These are phyloP conservation scores for Plotosus lineatus DNA, from an alignment of 2,113 vertebrate genomes.

Conservation along the genomic window DNA sequence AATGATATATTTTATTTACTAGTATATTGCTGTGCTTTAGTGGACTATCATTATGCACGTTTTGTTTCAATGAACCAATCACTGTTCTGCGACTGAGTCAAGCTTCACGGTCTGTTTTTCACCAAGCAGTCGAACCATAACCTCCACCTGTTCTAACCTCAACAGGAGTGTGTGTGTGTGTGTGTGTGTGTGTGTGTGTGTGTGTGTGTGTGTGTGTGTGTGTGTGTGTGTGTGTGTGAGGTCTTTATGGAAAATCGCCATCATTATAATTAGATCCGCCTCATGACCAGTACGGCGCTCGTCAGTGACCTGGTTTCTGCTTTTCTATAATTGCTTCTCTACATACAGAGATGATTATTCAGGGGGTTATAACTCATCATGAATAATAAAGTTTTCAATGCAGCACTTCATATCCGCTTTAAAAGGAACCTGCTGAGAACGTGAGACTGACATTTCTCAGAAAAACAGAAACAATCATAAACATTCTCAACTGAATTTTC, in stretches of 20 bases:
- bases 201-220: constrained; percentile 21
- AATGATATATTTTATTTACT: too few relatives aligned
- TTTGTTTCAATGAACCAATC: neutral
- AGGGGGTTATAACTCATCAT: constrained; percentile 45
- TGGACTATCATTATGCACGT: too few relatives aligned
- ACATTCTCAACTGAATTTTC: too few relatives aligned
- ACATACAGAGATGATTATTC: constrained; percentile 58
- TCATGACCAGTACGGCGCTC: constrained; percentile 13
- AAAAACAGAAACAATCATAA: neutral
- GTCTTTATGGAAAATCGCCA: neutral
- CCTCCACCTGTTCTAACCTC: constrained; percentile 2
- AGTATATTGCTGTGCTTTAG: too few relatives aligned
- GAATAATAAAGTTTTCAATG: neutral
- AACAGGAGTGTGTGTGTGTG: constrained; percentile 10
- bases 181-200: constrained; percentile 24
- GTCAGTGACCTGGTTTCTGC: constrained; percentile 15
- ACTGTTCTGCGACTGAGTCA: neutral
- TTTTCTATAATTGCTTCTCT: constrained; percentile 61
- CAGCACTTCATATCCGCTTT: neutral
- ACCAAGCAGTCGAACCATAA: constrained; percentile 3
- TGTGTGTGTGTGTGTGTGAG: constrained; percentile 10
- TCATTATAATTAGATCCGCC: constrained; percentile 22
- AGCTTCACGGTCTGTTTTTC: neutral
- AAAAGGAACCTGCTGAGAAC: neutral
- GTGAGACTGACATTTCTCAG: neutral